phyloP scores from a whole-genome alignment of 2,113 vertebrate species.

The Otis tarda region DNA sequence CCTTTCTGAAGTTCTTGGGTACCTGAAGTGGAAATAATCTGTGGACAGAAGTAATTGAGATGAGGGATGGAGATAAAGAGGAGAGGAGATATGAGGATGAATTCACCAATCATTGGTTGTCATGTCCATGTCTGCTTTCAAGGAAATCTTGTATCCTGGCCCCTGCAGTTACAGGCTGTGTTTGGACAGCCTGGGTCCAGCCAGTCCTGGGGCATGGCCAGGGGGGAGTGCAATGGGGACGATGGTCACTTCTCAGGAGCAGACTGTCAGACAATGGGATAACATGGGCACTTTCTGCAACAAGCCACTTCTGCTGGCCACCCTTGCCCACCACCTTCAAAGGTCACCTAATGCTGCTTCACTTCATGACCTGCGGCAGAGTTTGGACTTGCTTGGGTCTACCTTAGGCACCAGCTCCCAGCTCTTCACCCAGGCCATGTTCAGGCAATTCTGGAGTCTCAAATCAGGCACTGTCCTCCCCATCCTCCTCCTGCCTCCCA shows the following conservation, averaged over 20 bases:
- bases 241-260: fast-evolving
- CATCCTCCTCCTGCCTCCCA: not conserved
- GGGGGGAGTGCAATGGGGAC: not conserved
- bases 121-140: not conserved
- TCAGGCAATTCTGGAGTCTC: not conserved
- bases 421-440: not conserved
- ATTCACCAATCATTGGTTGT: not conserved
- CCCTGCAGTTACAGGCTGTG: not conserved
- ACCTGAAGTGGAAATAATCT: not conserved
- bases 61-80: not conserved
- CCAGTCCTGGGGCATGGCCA: not conserved
- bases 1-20: not conserved
- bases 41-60: not conserved
- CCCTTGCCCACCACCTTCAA: not conserved
- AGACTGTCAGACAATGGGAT: not conserved
- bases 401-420: not conserved
- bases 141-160: not conserved
- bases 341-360: not conserved
- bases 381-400: not conserved
- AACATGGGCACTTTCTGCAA: not conserved
- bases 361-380: not conserved
- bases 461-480: not conserved
- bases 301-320: not conserved
- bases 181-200: not conserved
- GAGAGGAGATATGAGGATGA: not conserved